Percentiles rank a stretch among this genome's conserved stretches.
Conservation (phyloP, 2,888 invertebrate species). For the Biston betularia region DNA sequence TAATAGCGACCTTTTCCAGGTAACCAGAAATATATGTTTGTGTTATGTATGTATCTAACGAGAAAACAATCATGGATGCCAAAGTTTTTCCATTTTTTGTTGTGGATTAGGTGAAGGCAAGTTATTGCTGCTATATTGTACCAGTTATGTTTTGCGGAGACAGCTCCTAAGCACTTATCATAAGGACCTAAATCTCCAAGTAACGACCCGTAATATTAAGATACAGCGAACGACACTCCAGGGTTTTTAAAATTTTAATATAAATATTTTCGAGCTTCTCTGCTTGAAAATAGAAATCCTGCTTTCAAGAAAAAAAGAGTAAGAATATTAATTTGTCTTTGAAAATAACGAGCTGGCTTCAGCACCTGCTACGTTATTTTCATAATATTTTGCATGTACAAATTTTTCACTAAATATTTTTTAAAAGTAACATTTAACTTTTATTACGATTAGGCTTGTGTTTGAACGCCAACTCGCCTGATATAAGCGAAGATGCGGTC, state of each 20-base stretch:
- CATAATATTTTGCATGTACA: neutral
- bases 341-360: constrained; percentile 1
- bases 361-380: neutral
- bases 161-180: constrained; percentile 25
- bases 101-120: neutral
- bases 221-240: constrained; percentile 21
- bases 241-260: constrained; percentile 21
- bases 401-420: too few species aligned
- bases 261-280: constrained; percentile 23
- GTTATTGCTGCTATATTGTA: neutral
- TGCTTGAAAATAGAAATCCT: constrained; percentile 12
- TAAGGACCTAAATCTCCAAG: constrained; percentile 25
- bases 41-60: too few species aligned
- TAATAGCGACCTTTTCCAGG: too few species aligned
- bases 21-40: too few species aligned
- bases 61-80: too few species aligned
- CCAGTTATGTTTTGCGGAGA: neutral
- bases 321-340: constrained; percentile 12
- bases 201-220: constrained; percentile 26
- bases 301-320: constrained; percentile 1
- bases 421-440: too few species aligned
- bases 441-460: too few species aligned
- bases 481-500: too few species aligned
- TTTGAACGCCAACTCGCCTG: too few species aligned
- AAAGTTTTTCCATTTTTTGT: too few species aligned